Evolutionary conservation across 2,113 vertebrate genomes (phyloP), one percentile per base, ranked within the genome.

Genomic region (Oryzias melastigma): DNA sequence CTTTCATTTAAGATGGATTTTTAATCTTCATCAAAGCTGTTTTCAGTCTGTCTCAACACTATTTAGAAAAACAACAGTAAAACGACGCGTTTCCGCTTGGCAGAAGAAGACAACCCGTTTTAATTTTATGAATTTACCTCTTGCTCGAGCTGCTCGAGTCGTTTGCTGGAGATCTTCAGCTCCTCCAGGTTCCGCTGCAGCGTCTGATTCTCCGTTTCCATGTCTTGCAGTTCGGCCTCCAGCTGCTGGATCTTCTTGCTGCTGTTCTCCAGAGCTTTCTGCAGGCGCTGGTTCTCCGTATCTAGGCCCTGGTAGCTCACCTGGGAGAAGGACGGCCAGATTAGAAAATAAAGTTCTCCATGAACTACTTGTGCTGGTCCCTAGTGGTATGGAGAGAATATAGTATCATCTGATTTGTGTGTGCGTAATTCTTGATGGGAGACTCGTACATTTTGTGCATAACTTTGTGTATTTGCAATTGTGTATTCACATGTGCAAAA

Each of bases 121-220:
- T 35, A 10, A 12, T 35, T 35, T 35, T 35, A 0, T 35, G 35
- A 29, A 35, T 13, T 5, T 40, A 89, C 88, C 87, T 98, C 97
- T 77, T 95, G 94, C 70, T 98, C 97, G 72, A 98, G 81, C 76
- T 98, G 95, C 83, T 99, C 96, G 54, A 98, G 84, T 25, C 94
- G 94, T 85, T 98, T 98, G 83, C 95, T 98, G 40, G 96, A 98
- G 80, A 99, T 98, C 91, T 97, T 98, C 61, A 99, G 90, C 86
- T 99, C 95, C 75, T 99, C 97, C 59, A 99, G 85, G 76, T 90
- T 97, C 74, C 92, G 94, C 24, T 98, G 96, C 16, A 99, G 82
- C 52, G 90, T 90, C 66, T 98, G 96, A 85, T 98, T 99, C 91
- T 99, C 97, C 15, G 91, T 85, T 76, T 99, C 97, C 54, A 97